Conservation (phyloP, 2,888 invertebrate genomes). For the Epinotia demarniana region DNA sequence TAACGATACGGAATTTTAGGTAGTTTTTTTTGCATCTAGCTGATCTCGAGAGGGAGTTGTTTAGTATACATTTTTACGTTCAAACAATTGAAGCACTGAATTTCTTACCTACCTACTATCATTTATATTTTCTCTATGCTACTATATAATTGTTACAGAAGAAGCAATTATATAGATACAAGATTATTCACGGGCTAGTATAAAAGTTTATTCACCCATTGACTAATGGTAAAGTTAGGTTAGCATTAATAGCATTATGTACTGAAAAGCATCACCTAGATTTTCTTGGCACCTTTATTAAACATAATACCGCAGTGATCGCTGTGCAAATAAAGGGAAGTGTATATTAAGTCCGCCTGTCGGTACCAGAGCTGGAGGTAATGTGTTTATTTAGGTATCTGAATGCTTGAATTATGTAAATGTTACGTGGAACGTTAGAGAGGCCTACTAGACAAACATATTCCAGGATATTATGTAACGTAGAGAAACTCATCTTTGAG, state of each 20-base stretch:
- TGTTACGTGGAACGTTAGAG: slow-evolving; percentile 34
- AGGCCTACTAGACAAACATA: slow-evolving; percentile 43
- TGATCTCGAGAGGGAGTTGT: background rate
- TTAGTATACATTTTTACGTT: background rate
- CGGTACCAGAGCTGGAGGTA: slow-evolving; percentile 44
- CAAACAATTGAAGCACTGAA: background rate
- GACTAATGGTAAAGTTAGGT: background rate
- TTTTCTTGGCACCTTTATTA: slow-evolving; percentile 42
- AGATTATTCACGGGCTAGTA: background rate
- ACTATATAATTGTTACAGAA: too few relatives aligned
- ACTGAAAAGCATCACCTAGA: slow-evolving; percentile 14
- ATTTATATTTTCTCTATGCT: too few relatives aligned
- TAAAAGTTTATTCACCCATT: too few relatives aligned
- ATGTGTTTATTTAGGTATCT: slow-evolving; percentile 45
- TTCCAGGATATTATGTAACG: slow-evolving; percentile 42
- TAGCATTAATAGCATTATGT: background rate
- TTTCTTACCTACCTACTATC: too few relatives aligned
- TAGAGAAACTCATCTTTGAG: slow-evolving; percentile 19
- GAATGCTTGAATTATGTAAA: slow-evolving; percentile 45
- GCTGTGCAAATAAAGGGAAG: slow-evolving; percentile 42
- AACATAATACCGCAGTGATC: slow-evolving; percentile 39
- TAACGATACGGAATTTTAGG: background rate
- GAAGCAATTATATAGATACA: too few relatives aligned
- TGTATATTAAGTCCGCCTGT: slow-evolving; percentile 44
- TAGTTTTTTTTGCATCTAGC: background rate